phyloP scores from a whole-genome alignment of 1,140 invertebrate species.

The Eurosta solidaginis region DNA sequence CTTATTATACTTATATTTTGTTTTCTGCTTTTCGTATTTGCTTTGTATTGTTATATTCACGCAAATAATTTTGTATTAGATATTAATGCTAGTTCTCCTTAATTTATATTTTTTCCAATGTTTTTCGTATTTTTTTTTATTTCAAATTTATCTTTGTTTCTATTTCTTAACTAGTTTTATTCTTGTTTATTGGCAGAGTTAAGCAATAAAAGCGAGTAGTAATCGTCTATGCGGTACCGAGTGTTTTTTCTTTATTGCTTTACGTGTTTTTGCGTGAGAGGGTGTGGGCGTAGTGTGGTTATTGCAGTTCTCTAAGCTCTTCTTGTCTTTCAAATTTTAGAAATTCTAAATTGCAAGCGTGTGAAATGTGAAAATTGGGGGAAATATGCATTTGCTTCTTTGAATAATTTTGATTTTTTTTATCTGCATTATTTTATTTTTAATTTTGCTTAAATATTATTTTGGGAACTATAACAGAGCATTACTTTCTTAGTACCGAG shows the following conservation, averaged over 20 bases:
- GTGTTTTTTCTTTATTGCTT: not conserved
- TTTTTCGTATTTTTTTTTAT: not conserved
- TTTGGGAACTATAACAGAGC: not conserved
- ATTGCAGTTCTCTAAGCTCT: not conserved
- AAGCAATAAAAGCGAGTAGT: slow-evolving; percentile 34
- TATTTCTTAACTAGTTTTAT: not conserved
- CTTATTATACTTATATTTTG: too few species aligned
- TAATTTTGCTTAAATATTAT: not conserved
- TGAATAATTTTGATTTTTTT: not conserved
- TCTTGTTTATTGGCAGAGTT: slow-evolving; percentile 28
- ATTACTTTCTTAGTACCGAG: not conserved
- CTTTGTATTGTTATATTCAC: not conserved
- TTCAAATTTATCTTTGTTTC: not conserved
- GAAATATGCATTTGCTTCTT: not conserved
- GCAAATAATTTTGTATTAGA: not conserved
- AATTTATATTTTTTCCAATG: not conserved
- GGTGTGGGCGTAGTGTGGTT: not conserved
- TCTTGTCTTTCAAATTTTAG: not conserved
- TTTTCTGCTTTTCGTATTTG: not conserved
- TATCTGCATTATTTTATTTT: not conserved
- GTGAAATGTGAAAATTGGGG: not conserved
- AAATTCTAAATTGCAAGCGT: not conserved
- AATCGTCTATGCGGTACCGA: slow-evolving; percentile 6
- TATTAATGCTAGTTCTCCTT: not conserved
- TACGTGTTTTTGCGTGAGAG: not conserved